Evolutionary conservation across 2,113 vertebrate genomes (phyloP).

Genomic region (Anthoscopus minutus): DNA sequence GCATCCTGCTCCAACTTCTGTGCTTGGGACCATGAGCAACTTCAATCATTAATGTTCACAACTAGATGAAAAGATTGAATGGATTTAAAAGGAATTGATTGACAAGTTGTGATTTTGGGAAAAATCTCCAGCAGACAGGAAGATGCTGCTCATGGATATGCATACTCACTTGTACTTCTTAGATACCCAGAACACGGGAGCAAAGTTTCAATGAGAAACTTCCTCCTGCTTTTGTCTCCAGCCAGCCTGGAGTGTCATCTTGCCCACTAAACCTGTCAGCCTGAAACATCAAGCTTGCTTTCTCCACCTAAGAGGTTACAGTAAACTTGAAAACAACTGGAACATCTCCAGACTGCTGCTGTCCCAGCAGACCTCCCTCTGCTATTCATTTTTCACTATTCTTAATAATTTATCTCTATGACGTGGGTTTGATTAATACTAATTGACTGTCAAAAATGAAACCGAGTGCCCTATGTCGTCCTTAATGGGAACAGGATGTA

Average conservation of each 20-base stretch:
- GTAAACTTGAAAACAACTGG: slow-evolving; percentile 32
- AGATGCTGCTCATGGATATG: background rate
- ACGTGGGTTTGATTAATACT: slow-evolving; percentile 21
- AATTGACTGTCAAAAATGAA: slow-evolving; percentile 29
- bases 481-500: background rate
- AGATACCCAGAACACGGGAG: background rate
- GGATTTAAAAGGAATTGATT: background rate
- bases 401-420: slow-evolving; percentile 27
- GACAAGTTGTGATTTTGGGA: background rate
- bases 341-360: background rate
- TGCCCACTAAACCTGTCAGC: background rate
- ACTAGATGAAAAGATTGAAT: background rate
- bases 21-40: background rate
- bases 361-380: background rate
- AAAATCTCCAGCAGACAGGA: background rate
- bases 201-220: background rate
- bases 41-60: background rate
- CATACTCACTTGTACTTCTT: background rate
- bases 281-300: background rate
- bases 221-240: background rate
- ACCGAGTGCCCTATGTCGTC: background rate
- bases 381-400: background rate
- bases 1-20: background rate
- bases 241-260: background rate
- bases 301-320: background rate